Evolutionary conservation across 2,113 vertebrate species (phyloP).

Genomic region (Austrofundulus limnaeus): DNA sequence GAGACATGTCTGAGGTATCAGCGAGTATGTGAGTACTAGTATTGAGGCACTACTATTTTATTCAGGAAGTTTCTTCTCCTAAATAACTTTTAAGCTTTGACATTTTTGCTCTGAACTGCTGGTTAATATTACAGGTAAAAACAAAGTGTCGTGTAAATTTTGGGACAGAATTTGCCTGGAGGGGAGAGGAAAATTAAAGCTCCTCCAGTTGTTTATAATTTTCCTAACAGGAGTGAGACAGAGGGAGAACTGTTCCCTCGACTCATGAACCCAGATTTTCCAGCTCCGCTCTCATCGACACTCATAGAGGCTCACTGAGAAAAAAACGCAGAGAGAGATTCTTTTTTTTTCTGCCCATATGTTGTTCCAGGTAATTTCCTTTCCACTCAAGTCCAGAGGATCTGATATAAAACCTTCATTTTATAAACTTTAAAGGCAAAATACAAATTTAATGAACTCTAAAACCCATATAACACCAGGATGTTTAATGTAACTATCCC

Average conservation of each 20-base stretch:
- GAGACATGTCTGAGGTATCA: too few relatives aligned
- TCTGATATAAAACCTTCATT: neutral
- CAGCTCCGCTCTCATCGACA: constrained; percentile 30
- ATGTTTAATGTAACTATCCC: too few relatives aligned
- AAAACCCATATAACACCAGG: too few relatives aligned
- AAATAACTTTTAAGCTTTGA: too few relatives aligned
- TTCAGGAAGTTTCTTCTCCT: too few relatives aligned
- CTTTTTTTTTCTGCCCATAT: constrained; percentile 6
- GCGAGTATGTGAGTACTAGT: too few relatives aligned
- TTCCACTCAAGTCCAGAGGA: constrained; percentile 8
- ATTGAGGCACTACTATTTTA: too few relatives aligned
- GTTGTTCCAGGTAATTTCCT: constrained; percentile 22
- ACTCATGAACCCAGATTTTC: constrained; percentile 44
- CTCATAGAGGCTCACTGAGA: constrained; percentile 53
- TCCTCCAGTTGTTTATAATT: constrained; percentile 34
- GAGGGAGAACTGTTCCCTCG: constrained; percentile 38
- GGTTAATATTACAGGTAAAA: too few relatives aligned
- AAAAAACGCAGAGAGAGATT: neutral
- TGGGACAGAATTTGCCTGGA: neutral
- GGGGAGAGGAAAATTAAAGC: constrained; percentile 20
- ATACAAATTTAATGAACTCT: too few relatives aligned
- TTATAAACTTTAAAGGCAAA: neutral
- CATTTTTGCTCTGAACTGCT: too few relatives aligned
- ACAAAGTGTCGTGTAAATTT: neutral
- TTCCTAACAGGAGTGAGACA: constrained; percentile 34